Conservation (phyloP, 2,113 vertebrate species). For the Oncorhynchus clarkii region DNA sequence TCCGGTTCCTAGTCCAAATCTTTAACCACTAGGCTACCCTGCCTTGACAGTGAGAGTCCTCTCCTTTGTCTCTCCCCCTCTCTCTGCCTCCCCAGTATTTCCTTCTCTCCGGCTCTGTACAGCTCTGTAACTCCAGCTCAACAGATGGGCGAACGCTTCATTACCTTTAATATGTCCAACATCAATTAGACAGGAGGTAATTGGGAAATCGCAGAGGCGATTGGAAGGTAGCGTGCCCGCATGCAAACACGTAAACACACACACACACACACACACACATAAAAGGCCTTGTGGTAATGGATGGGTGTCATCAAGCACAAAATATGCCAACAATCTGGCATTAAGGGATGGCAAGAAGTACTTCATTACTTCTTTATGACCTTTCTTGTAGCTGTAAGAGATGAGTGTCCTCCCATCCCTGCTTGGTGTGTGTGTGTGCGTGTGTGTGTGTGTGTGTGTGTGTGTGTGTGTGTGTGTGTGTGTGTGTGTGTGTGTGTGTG, state of each 20-base stretch:
- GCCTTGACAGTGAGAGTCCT: not conserved
- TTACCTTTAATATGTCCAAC: conserved; percentile 75
- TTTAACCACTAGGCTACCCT: no score
- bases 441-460: not conserved
- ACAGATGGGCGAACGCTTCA: conserved; percentile 75
- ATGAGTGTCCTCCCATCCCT: no score
- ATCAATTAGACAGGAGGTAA: conserved; percentile 74
- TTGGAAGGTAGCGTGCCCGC: conserved; percentile 45
- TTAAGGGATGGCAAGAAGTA: conserved; percentile 3
- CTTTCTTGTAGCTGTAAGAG: conserved; percentile 1
- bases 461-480: conserved; percentile 4
- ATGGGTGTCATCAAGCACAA: conserved; percentile 46
- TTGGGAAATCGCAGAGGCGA: conserved; percentile 70
- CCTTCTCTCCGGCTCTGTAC: conserved; percentile 13
- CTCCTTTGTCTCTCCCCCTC: not conserved
- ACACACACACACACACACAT: no score
- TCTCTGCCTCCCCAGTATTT: conserved; percentile 1
- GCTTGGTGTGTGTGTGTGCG: not conserved
- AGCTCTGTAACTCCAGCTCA: conserved; percentile 44
- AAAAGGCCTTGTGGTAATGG: conserved; percentile 36
- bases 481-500: conserved; percentile 4
- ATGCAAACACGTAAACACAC: conserved; percentile 43
- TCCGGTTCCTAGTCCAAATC: no score
- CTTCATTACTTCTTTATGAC: conserved; percentile 14
- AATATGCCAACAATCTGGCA: not conserved